phyloP scores from a whole-genome alignment of 1,140 invertebrate genomes.

The Calliopsis andreniformis region DNA sequence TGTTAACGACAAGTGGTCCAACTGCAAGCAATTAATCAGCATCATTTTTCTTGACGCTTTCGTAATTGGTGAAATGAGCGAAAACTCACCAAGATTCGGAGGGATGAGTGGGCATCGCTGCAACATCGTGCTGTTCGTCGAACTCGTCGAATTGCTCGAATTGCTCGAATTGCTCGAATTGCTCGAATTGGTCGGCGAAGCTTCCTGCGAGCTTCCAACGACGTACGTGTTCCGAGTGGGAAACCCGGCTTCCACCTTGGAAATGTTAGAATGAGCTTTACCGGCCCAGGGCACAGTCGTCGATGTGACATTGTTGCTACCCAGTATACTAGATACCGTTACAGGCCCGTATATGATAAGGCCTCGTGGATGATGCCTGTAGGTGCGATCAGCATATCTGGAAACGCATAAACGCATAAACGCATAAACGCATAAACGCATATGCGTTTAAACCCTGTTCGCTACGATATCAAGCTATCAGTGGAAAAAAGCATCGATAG shows the following conservation, averaged over 20 bases:
- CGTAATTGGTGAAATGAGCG: neutral
- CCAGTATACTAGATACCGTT: conserved; percentile 59
- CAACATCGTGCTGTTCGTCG: conserved; percentile 50
- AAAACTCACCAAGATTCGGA: conserved; percentile 79
- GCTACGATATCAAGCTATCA: too few relatives aligned
- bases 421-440: neutral
- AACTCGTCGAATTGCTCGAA: too few relatives aligned
- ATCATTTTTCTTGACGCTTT: neutral
- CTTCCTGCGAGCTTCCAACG: conserved; percentile 35
- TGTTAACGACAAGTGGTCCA: conserved; percentile 76
- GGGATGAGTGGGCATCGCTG: conserved; percentile 77
- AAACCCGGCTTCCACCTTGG: conserved; percentile 28
- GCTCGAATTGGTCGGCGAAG: too few relatives aligned
- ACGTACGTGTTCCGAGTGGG: conserved; percentile 37
- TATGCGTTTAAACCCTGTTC: neutral
- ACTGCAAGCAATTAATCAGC: conserved; percentile 67
- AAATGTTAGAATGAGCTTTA: conserved; percentile 38
- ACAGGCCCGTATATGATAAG: conserved; percentile 77
- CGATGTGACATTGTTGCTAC: conserved; percentile 64
- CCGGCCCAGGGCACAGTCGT: conserved; percentile 58
- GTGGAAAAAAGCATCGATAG: too few relatives aligned
- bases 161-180: too few relatives aligned
- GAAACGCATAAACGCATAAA: conserved; percentile 33
- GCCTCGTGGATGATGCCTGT: conserved; percentile 73
- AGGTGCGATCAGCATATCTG: conserved; percentile 74